These are phyloP conservation scores for Phoenicopterus ruber DNA, from an alignment of 2,113 vertebrate genomes.

Conservation along the genomic window DNA sequence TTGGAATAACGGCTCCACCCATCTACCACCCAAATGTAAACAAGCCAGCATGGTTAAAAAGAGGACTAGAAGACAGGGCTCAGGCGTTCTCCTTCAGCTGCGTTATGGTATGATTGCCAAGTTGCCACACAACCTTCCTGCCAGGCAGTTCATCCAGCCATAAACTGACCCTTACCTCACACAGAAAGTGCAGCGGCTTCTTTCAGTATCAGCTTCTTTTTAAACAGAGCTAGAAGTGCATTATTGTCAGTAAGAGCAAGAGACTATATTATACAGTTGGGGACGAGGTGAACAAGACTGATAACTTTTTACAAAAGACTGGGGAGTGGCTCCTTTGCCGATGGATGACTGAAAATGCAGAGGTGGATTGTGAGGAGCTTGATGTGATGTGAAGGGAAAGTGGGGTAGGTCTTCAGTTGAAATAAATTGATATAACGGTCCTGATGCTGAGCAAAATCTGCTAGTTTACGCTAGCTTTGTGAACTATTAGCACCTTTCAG, in stretches of 20 bases:
- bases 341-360: neutral
- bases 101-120: neutral
- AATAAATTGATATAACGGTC: neutral
- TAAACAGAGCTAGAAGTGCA: neutral
- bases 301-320: neutral
- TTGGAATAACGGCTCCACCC: constrained; percentile 55
- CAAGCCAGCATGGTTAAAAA: constrained; percentile 19
- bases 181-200: neutral
- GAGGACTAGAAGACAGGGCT: constrained; percentile 15
- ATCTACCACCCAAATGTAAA: constrained; percentile 50
- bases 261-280: neutral
- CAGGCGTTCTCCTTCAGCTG: neutral
- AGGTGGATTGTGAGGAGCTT: neutral
- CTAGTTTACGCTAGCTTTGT: neutral
- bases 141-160: neutral
- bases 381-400: neutral
- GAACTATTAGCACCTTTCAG: neutral
- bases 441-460: neutral
- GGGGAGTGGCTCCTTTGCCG: neutral
- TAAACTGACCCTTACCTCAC: neutral
- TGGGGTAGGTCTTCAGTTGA: neutral
- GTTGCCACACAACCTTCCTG: neutral
- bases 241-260: neutral
- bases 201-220: neutral
- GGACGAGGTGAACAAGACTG: neutral